Evolutionary conservation across 2,888 invertebrate species (phyloP), one percentile per base, ranked within the genome.

Genomic region (Fissipunctia ypsillon): DNA sequence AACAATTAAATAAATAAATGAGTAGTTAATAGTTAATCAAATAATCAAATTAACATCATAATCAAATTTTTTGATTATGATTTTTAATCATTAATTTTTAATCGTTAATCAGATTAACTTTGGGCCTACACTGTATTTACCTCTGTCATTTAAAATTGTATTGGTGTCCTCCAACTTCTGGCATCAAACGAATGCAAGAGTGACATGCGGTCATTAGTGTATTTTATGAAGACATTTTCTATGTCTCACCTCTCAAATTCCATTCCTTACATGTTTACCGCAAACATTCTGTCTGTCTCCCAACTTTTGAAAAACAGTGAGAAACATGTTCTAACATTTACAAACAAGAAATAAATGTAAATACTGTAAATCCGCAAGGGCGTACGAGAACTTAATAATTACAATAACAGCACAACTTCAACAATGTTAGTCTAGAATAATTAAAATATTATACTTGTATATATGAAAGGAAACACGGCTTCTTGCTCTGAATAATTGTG

Each of bases 361-460:
- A 80, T 84, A 68, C 81, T 76, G 75, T 57, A 73, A 80, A 76
- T 65, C 71, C 78, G 31, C 76, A 56, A 76, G 76, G 76, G 74
- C 77, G 50, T 56, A 76, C 73, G 76, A 76, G 78, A 89, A 91
- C 90, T 91, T 90, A 89, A 91, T 91, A 91, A 91, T 91, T 91
- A 92, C 87, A 84, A 80, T 87, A 88, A 90, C 87, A 84, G 84
- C 85, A 72, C 75, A 93, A 93, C 89, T 92, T 91, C 71, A 75
- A 85, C 88, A 83, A 86, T 90, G 88, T 85, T 88, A 88, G 90
- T 88, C 90, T 84, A 82, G 88, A 92, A 93, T 93, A 94, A 93
- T 93, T 92, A 92, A 94, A 93, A 92, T 93, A 92, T 91, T 90
- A 91, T 89, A 87, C 85, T 88, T 88, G 88, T 88, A 76, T 88